Conservation (phyloP, 1,140 invertebrate genomes). For the Mamestra configurata region DNA sequence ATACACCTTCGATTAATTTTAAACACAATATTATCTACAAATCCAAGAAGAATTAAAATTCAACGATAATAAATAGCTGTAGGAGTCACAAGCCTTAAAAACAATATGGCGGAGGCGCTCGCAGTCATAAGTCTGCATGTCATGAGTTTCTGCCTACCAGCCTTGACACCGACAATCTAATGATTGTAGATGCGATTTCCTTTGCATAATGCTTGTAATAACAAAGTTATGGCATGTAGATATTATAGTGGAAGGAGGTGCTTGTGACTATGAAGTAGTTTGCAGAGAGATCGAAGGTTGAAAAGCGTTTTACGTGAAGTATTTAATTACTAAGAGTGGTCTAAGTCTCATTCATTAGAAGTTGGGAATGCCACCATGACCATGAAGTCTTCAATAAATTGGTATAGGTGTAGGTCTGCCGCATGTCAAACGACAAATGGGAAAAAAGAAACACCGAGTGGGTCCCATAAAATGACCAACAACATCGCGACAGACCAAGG, state of each 20-base stretch:
- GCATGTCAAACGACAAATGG: too few relatives aligned
- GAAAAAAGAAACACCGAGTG: too few relatives aligned
- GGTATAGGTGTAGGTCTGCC: too few relatives aligned
- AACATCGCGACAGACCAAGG: too few relatives aligned
- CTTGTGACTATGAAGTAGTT: not conserved
- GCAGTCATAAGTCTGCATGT: conserved; percentile 12
- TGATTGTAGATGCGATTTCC: conserved; percentile 11
- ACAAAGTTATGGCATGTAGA: not conserved
- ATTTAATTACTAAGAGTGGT: too few relatives aligned
- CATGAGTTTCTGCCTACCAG: not conserved
- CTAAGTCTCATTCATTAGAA: too few relatives aligned
- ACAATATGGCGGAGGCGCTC: not conserved
- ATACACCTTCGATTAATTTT: not conserved
- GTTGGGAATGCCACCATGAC: too few relatives aligned
- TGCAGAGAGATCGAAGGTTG: too few relatives aligned
- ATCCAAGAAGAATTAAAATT: not conserved
- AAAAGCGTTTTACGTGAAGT: too few relatives aligned
- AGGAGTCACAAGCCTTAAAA: not conserved
- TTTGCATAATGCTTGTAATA: conserved; percentile 4
- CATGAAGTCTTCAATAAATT: too few relatives aligned
- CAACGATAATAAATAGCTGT: not conserved
- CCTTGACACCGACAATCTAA: conserved; percentile 2
- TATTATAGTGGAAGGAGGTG: not conserved
- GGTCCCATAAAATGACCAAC: too few relatives aligned
- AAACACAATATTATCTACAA: not conserved